These are phyloP conservation scores for Tinea trinotella DNA, from an alignment of 2,888 invertebrate species.

Conservation along the genomic window DNA sequence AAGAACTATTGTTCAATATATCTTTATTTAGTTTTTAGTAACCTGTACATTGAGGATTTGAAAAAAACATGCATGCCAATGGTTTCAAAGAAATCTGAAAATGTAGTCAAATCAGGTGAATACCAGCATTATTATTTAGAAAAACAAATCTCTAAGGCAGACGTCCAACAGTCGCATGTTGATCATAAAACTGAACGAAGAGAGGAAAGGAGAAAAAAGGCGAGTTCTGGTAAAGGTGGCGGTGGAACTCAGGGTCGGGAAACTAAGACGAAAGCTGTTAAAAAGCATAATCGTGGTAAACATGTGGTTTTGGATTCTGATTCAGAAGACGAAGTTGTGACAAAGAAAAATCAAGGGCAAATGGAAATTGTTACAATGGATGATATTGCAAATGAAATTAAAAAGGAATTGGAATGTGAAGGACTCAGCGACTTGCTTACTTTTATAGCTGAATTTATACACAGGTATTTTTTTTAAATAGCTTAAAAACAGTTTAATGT, in stretches of 20 bases:
- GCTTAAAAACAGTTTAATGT: too few species aligned
- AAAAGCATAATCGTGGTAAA: slow-evolving; percentile 80
- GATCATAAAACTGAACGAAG: slow-evolving; percentile 79
- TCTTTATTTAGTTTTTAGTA: slow-evolving; percentile 73
- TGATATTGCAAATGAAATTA: slow-evolving; percentile 79
- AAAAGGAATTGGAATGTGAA: slow-evolving; percentile 76
- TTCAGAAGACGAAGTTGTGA: slow-evolving; percentile 75
- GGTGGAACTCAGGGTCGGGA: slow-evolving; percentile 95
- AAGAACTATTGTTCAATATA: too few species aligned
- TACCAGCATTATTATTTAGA: slow-evolving; percentile 83
- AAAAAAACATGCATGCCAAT: slow-evolving; percentile 77
- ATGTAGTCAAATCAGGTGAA: slow-evolving; percentile 78
- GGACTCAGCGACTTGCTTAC: slow-evolving; percentile 80
- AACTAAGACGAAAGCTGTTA: slow-evolving; percentile 94
- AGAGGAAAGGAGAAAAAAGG: slow-evolving; percentile 92
- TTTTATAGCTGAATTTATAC: slow-evolving; percentile 78
- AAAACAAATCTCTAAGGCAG: slow-evolving; percentile 70
- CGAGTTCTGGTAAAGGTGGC: slow-evolving; percentile 88
- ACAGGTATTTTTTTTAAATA: slow-evolving; percentile 69
- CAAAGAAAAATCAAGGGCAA: slow-evolving; percentile 47
- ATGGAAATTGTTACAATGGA: slow-evolving; percentile 77
- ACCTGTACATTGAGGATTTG: slow-evolving; percentile 77
- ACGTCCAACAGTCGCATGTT: slow-evolving; percentile 41
- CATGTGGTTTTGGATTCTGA: slow-evolving; percentile 76
- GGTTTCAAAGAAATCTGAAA: slow-evolving; percentile 77